Evolutionary conservation across 2,113 vertebrate species (phyloP).

Genomic region (Bungarus multicinctus): DNA sequence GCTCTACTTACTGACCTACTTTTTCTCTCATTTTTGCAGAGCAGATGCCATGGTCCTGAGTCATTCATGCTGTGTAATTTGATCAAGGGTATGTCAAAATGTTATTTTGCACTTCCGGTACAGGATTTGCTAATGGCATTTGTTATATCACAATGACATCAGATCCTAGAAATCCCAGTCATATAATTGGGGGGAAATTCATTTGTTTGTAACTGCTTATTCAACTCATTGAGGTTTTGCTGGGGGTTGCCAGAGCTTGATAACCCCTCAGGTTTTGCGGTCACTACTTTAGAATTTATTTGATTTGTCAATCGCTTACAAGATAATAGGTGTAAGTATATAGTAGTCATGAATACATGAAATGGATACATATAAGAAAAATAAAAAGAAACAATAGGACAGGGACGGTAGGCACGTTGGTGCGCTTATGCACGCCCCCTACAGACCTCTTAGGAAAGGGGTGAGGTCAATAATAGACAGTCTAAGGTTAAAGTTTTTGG

Average conservation of each 20-base stretch:
- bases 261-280: not conserved
- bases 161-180: conserved; percentile 5
- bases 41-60: not conserved
- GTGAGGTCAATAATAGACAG: no score
- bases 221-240: not conserved
- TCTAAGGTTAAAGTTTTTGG: no score
- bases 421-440: no score
- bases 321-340: no score
- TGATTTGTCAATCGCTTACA: no score
- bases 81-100: conserved; percentile 3
- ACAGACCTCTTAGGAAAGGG: no score
- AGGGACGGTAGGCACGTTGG: no score
- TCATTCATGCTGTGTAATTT: conserved; percentile 4
- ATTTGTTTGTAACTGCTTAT: conserved; percentile 6
- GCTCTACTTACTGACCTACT: not conserved
- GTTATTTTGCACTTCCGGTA: conserved; percentile 9
- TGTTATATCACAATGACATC: not conserved
- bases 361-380: no score
- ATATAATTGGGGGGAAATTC: not conserved
- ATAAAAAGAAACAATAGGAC: no score
- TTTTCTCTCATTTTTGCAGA: not conserved
- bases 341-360: no score
- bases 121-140: not conserved
- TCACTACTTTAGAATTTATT: no score
- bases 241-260: not conserved